Evolutionary conservation across 1,140 invertebrate species (phyloP).

Genomic region (Drosophila parabipectinata): DNA sequence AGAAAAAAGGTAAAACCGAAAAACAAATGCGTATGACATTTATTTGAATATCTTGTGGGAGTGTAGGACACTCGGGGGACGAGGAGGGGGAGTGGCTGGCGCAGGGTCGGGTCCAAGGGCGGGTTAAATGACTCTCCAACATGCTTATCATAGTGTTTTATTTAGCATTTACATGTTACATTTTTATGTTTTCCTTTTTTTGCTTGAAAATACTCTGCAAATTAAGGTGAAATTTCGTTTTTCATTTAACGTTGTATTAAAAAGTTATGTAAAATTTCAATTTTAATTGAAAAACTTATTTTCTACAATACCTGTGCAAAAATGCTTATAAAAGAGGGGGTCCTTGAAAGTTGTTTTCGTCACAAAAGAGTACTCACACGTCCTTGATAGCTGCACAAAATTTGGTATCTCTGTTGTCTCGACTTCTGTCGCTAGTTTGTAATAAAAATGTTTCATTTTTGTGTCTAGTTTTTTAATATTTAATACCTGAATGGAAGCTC

Average conservation of each 20-base stretch:
- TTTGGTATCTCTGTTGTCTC: constrained; percentile 5
- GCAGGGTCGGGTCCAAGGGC: constrained; percentile 17
- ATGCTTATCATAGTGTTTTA: constrained; percentile 81
- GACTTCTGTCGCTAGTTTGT: constrained; percentile 54
- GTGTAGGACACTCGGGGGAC: constrained; percentile 27
- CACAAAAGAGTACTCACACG: background rate
- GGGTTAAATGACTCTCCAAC: constrained; percentile 45
- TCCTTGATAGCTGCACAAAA: background rate
- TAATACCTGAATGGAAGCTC: constrained; percentile 62
- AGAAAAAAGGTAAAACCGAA: constrained; percentile 58
- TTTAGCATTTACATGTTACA: constrained; percentile 63
- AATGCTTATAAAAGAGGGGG: too few species aligned
- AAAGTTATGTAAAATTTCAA: background rate
- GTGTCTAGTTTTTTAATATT: constrained; percentile 81
- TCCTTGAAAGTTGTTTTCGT: too few species aligned
- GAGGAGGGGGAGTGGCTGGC: background rate
- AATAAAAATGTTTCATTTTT: constrained; percentile 80
- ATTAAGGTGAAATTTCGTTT: background rate
- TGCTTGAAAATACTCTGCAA: constrained; percentile 30
- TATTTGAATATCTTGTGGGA: constrained; percentile 81
- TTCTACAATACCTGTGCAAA: background rate
- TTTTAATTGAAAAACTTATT: background rate
- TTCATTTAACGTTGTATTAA: too few species aligned
- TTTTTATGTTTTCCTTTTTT: constrained; percentile 43
- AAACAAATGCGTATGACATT: constrained; percentile 82